Evolutionary conservation across 2,113 vertebrate genomes (phyloP), one percentile per base, ranked within the genome.

Genomic region (Pavo muticus): DNA sequence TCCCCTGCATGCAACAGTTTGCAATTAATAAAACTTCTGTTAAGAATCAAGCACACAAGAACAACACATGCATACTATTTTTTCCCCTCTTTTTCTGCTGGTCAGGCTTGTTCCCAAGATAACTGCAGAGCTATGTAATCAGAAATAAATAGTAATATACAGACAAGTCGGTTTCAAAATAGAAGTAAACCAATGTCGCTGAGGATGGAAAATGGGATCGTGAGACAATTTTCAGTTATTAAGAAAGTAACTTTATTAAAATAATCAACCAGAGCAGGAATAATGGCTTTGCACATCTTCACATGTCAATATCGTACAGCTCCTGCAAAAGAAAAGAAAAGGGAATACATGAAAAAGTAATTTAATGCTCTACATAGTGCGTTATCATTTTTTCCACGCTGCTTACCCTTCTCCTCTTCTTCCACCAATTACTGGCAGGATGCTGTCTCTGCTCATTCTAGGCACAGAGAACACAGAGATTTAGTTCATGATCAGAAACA

Each of bases 261-360:
- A 19, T 35, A 6, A 7, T 25, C 69, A 74, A 42, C 10, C 76
- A 56, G 47, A 72, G 35, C 6, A 56, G 79, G 39, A 84, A 29
- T 12, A 57, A 27, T 17, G 54, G 57, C 32, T 71, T 40, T 35
- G 69, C 0, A 5, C 24, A 80, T 85, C 69, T 84, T 35, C 76
- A n/a, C 0, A 0, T 15, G 73, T 23, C 76, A 74, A 12, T 27
- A 84, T 88, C 17, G 59, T 63, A 37, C 76, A 78, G 94, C 70
- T 76, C 92, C 96, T 97, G 88, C 21, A 93, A 97, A 88, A 95
- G 57, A 95, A 93, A 92, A 95, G 50, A 80, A 96, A 79, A 84
- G 19, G 57, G 70, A 73, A 79, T 3, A 42, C 40, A 87, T 93
- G 78, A 95, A 93, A 90, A 91, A 91, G 21, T 20, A 72, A 59